phyloP scores from a whole-genome alignment of 2,888 invertebrate species.

The Priocnemis perturbator region DNA sequence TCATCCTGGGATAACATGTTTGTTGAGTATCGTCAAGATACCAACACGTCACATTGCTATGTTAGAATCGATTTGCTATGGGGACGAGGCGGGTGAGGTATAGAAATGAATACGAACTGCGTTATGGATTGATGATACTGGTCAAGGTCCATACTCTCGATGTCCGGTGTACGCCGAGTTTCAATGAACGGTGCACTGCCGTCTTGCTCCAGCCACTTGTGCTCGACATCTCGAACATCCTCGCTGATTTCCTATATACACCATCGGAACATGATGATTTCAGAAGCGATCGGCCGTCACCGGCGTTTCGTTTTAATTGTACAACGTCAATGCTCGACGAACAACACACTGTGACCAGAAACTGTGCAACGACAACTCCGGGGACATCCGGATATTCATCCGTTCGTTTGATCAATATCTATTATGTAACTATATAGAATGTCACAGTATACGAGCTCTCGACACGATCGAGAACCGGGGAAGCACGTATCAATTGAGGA shows the following conservation, averaged over 20 bases:
- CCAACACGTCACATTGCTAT: not conserved
- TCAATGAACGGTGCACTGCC: constrained; percentile 78
- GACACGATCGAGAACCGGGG: too few relatives aligned
- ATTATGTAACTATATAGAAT: constrained; percentile 33
- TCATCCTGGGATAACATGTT: constrained; percentile 81
- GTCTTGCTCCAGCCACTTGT: constrained; percentile 82
- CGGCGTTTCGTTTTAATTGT: too few relatives aligned
- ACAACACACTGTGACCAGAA: too few relatives aligned
- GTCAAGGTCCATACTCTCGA: constrained; percentile 89
- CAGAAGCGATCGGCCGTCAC: too few relatives aligned
- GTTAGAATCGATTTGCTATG: constrained; percentile 11
- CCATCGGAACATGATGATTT: constrained; percentile 23
- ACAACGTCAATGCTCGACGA: too few relatives aligned
- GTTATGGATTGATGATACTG: constrained; percentile 89
- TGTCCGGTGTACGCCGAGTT: constrained; percentile 83
- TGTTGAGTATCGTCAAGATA: not conserved
- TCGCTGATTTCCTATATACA: constrained; percentile 78
- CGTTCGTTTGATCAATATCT: constrained; percentile 70
- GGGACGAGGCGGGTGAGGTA: not conserved
- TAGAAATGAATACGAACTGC: constrained; percentile 79
- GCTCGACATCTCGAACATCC: constrained; percentile 78
- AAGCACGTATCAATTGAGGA: too few relatives aligned
- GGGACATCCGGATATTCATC: constrained; percentile 1
- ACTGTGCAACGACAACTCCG: too few relatives aligned
- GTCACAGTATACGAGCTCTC: constrained; percentile 13